phyloP scores from a whole-genome alignment of 2,113 vertebrate species.

The Monopterus albus region DNA sequence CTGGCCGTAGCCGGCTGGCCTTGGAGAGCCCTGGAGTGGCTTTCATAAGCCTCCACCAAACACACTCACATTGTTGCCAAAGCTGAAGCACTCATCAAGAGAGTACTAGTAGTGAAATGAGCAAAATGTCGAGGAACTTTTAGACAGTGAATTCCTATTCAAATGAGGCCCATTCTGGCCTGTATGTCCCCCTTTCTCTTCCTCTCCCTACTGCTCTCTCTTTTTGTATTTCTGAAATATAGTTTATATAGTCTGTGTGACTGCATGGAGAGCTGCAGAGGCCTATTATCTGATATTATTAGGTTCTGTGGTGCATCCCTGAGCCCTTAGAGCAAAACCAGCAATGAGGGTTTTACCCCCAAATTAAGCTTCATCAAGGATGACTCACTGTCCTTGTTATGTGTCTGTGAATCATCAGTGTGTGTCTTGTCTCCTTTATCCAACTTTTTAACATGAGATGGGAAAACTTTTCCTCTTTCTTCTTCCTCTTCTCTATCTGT shows the following conservation, averaged over 20 bases:
- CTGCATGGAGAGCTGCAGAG: constrained; percentile 13
- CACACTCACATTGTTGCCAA: constrained; percentile 49
- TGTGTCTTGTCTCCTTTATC: constrained; percentile 28
- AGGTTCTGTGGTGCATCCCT: constrained; percentile 30
- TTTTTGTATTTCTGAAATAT: background rate
- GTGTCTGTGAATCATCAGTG: constrained; percentile 47
- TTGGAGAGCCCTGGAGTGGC: constrained; percentile 74
- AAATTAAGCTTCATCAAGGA: constrained; percentile 62
- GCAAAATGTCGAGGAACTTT: constrained; percentile 50
- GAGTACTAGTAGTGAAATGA: constrained; percentile 56
- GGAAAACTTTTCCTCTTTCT: constrained; percentile 16
- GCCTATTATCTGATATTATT: constrained; percentile 50
- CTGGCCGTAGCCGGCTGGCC: constrained; percentile 50
- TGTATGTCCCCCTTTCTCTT: background rate
- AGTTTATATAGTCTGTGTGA: background rate
- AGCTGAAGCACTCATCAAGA: constrained; percentile 54
- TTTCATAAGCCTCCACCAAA: constrained; percentile 57
- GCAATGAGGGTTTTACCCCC: constrained; percentile 38
- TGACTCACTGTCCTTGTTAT: constrained; percentile 58
- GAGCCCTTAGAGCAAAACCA: constrained; percentile 58
- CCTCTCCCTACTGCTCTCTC: background rate
- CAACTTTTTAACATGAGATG: constrained; percentile 22
- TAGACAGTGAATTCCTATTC: constrained; percentile 43
- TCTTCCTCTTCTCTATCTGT: background rate
- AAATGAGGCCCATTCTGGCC: constrained; percentile 23